A percentile compares a stretch with the other conserved stretches of the same genome.
Evolutionary conservation across 2,888 invertebrate species (phyloP).

Genomic region (Eustalomyia histrio): DNA sequence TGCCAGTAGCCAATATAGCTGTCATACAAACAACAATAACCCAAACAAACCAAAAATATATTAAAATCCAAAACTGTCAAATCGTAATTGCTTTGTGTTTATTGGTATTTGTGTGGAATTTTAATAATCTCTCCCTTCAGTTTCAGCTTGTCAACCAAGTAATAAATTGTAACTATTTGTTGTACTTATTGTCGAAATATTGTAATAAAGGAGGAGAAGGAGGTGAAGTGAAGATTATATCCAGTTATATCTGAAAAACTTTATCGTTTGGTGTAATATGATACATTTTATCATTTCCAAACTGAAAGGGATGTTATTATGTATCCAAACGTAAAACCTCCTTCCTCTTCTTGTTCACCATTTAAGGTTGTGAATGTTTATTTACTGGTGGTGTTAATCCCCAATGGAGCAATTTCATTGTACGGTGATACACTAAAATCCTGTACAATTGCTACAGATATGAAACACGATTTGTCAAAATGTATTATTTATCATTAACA

Average conservation of each 20-base stretch:
- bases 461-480: slow-evolving; percentile 59
- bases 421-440: slow-evolving; percentile 14
- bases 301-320: slow-evolving; percentile 26
- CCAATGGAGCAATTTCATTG: slow-evolving; percentile 51
- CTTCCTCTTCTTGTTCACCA: not conserved
- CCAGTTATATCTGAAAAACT: slow-evolving; percentile 14
- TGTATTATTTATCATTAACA: slow-evolving; percentile 53
- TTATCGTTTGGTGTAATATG: slow-evolving; percentile 50
- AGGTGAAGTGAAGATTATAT: slow-evolving; percentile 14
- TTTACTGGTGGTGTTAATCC: slow-evolving; percentile 37
- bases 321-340: not conserved
- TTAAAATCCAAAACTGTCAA: slow-evolving; percentile 71
- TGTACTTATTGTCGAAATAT: not conserved
- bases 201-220: not conserved
- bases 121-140: slow-evolving; percentile 69
- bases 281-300: slow-evolving; percentile 24
- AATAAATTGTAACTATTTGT: slow-evolving; percentile 37
- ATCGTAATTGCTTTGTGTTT: slow-evolving; percentile 75
- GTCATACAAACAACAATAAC: slow-evolving; percentile 21
- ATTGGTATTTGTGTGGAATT: slow-evolving; percentile 74
- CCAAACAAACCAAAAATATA: slow-evolving; percentile 8
- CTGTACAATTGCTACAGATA: slow-evolving; percentile 31
- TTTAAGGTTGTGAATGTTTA: slow-evolving; percentile 40
- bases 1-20: slow-evolving; percentile 33
- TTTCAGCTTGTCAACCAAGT: slow-evolving; percentile 37